phyloP scores from a whole-genome alignment of 37 sponge, comb jelly and placozoan genomes.

The Cliona cf. orientalis region DNA sequence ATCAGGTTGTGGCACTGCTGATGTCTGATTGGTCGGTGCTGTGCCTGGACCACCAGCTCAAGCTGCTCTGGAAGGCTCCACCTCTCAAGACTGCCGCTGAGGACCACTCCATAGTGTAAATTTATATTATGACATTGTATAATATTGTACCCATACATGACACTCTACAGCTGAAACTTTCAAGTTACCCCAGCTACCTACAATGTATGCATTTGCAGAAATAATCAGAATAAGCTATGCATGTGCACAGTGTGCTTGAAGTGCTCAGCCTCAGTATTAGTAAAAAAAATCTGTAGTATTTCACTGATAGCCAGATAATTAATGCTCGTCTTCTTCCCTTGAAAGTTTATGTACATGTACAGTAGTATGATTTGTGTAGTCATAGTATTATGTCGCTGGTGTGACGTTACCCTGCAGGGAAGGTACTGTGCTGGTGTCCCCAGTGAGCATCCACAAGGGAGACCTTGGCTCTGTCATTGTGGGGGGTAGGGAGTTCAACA shows the following conservation, averaged over 20 bases:
- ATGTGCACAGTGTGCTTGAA: too few relatives aligned
- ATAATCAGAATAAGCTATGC: too few relatives aligned
- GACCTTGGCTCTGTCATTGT: conserved; percentile 71
- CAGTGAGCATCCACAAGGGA: conserved; percentile 50
- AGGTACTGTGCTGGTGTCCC: conserved; percentile 59
- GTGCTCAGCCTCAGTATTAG: too few relatives aligned
- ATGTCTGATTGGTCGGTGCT: conserved; percentile 72
- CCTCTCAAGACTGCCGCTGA: background rate
- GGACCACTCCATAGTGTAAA: background rate
- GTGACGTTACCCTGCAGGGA: conserved; percentile 40
- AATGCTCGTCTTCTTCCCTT: too few relatives aligned
- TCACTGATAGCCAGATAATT: too few relatives aligned
- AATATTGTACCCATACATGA: background rate
- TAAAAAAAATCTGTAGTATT: too few relatives aligned
- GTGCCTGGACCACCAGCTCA: conserved; percentile 57
- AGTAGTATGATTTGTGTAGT: background rate
- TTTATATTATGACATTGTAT: background rate
- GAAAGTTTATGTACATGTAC: background rate
- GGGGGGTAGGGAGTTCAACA: conserved; percentile 60
- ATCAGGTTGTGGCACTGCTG: conserved; percentile 64
- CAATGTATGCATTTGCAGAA: too few relatives aligned
- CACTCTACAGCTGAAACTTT: background rate
- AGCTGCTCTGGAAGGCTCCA: conserved; percentile 56
- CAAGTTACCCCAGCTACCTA: background rate
- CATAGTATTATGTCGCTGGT: background rate